These are phyloP conservation scores for Melanostoma scalare DNA, from an alignment of 2,888 invertebrate species.

Conservation along the genomic window DNA sequence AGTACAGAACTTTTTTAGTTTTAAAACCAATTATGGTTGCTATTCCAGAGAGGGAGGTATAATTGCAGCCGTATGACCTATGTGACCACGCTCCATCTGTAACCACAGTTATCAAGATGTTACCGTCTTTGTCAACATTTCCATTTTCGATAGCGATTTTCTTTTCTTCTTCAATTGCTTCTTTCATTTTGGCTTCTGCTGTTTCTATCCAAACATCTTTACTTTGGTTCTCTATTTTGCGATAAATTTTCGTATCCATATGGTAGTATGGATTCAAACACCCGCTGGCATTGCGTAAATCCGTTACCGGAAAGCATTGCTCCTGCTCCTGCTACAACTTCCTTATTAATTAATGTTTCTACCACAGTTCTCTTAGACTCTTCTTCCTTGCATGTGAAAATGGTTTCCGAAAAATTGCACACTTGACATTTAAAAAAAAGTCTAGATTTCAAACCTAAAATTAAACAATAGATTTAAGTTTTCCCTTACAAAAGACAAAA, in stretches of 20 bases:
- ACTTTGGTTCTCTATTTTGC: background rate
- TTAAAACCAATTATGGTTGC: background rate
- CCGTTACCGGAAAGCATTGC: background rate
- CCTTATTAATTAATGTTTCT: background rate
- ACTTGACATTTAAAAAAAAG: no score
- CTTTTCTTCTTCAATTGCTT: constrained; percentile 2
- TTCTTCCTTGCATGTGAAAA: no score
- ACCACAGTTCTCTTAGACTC: no score
- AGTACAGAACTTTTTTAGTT: background rate
- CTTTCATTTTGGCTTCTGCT: background rate
- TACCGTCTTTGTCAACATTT: background rate
- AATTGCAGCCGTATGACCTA: background rate
- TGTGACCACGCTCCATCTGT: constrained; percentile 7
- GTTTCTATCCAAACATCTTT: background rate
- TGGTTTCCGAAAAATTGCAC: no score
- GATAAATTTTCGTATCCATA: background rate
- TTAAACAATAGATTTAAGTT: no score
- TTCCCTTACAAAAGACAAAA: no score
- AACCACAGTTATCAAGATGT: background rate
- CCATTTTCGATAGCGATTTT: background rate
- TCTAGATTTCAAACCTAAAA: no score
- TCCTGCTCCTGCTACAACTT: constrained; percentile 3
- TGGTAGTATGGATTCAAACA: background rate
- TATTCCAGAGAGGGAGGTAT: background rate
- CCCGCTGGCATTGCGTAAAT: background rate